These are phyloP conservation scores for Cottoperca gobio DNA, from an alignment of 2,797 vertebrate species.

Conservation along the genomic window DNA sequence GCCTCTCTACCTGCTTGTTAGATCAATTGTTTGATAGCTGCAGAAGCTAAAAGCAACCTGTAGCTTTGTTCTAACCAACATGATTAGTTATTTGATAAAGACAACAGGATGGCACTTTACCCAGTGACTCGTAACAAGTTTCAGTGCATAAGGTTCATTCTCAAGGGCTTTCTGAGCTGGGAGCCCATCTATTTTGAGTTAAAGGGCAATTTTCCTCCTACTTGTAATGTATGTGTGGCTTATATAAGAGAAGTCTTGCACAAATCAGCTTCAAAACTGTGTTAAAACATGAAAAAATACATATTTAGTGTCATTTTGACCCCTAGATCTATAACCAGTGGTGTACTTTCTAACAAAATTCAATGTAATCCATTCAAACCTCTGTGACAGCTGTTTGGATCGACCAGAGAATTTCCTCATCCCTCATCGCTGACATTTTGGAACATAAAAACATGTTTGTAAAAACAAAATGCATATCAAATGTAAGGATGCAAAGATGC, in stretches of 20 bases:
- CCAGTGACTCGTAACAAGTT: constrained; percentile 25
- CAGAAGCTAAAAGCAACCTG: constrained; percentile 43
- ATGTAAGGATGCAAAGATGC: too few relatives aligned
- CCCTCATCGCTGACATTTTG: neutral
- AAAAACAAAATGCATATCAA: constrained; percentile 45
- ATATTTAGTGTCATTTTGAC: neutral
- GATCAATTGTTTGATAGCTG: constrained; percentile 70
- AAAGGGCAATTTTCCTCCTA: constrained; percentile 27
- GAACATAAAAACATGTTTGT: constrained; percentile 47
- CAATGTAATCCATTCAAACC: neutral
- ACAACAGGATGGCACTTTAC: constrained; percentile 33
- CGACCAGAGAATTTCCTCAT: neutral
- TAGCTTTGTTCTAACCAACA: constrained; percentile 32
- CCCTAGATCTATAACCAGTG: neutral
- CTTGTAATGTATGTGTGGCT: constrained; percentile 13
- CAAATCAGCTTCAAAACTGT: constrained; percentile 16
- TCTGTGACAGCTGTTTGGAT: constrained; percentile 4
- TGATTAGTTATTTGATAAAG: constrained; percentile 47
- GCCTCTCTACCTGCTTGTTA: constrained; percentile 55
- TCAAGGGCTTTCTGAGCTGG: constrained; percentile 33
- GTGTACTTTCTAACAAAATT: neutral
- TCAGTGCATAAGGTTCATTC: constrained; percentile 14
- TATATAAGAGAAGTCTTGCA: constrained; percentile 5
- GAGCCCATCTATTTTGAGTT: constrained; percentile 34
- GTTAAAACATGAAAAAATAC: neutral